A percentile compares a stretch with the other conserved stretches of the same genome.
Conservation (phyloP, 2,888 invertebrate species). For the Vandiemenella viatica region DNA sequence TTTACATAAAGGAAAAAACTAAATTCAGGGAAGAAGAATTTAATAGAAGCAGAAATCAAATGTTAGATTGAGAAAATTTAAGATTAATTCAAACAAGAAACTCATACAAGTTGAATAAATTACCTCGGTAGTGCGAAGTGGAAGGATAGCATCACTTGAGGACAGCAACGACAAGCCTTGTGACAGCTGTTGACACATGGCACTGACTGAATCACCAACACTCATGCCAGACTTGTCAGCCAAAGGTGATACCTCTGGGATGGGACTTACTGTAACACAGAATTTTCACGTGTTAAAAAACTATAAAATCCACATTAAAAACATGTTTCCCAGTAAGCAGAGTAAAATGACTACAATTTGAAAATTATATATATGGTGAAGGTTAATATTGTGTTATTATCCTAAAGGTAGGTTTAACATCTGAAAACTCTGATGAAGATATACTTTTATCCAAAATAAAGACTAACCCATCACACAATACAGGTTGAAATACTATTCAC, state of each 20-base stretch:
- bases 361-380: too few species aligned
- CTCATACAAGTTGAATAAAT: not conserved
- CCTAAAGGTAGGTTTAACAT: too few species aligned
- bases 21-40: not conserved
- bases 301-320: not conserved
- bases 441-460: too few species aligned
- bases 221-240: constrained; percentile 31
- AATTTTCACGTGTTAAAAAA: not conserved
- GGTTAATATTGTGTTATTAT: too few species aligned
- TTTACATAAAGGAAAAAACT: not conserved
- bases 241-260: constrained; percentile 56
- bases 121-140: constrained; percentile 5
- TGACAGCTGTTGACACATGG: constrained; percentile 63
- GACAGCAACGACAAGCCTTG: constrained; percentile 59
- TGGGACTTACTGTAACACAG: constrained; percentile 47
- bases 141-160: constrained; percentile 38
- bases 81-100: not conserved
- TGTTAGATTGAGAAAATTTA: not conserved
- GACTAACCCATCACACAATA: too few species aligned
- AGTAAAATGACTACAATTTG: too few species aligned
- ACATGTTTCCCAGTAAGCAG: not conserved
- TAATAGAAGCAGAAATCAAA: not conserved
- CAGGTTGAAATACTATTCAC: too few species aligned
- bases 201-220: constrained; percentile 38
- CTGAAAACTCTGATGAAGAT: too few species aligned